Evolutionary conservation across 2,113 vertebrate species (phyloP).

Genomic region (Perccottus glenii): DNA sequence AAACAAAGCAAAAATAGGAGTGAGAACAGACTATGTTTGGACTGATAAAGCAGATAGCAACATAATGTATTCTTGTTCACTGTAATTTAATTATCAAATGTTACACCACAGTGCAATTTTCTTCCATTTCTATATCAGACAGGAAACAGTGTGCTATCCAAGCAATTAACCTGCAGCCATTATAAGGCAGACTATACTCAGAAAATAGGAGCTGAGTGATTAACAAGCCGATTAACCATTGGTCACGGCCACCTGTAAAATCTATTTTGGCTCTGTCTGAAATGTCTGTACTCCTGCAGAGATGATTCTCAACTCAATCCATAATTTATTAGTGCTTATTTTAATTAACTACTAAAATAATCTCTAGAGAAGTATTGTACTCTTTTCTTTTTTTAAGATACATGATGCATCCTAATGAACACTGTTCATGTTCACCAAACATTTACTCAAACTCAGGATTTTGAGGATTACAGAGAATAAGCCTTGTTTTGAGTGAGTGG

Average conservation of each 20-base stretch:
- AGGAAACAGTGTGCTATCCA: conserved; percentile 10
- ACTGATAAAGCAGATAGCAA: conserved; percentile 17
- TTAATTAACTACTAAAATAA: too few species aligned
- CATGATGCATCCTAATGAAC: too few species aligned
- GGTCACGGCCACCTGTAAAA: background rate
- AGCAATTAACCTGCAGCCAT: conserved; percentile 14
- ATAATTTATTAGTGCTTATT: too few species aligned
- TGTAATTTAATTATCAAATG: conserved; percentile 36
- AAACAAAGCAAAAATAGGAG: conserved; percentile 1
- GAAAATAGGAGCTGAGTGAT: conserved; percentile 34
- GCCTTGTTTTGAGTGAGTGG: too few species aligned
- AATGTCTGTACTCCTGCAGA: background rate
- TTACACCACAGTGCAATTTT: conserved; percentile 30
- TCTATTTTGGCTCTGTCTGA: background rate
- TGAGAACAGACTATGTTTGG: conserved; percentile 1
- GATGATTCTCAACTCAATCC: too few species aligned
- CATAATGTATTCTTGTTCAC: background rate
- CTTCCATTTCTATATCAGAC: conserved; percentile 21
- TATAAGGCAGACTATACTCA: conserved; percentile 19
- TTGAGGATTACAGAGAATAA: too few species aligned
- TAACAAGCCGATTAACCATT: conserved; percentile 19
- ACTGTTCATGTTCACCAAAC: too few species aligned
- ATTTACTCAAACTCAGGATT: too few species aligned
- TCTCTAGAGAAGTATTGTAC: too few species aligned
- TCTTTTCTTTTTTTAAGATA: too few species aligned